Evolutionary conservation across 2,797 vertebrate genomes (phyloP).

Genomic region (Synaphobranchus kaupii): DNA sequence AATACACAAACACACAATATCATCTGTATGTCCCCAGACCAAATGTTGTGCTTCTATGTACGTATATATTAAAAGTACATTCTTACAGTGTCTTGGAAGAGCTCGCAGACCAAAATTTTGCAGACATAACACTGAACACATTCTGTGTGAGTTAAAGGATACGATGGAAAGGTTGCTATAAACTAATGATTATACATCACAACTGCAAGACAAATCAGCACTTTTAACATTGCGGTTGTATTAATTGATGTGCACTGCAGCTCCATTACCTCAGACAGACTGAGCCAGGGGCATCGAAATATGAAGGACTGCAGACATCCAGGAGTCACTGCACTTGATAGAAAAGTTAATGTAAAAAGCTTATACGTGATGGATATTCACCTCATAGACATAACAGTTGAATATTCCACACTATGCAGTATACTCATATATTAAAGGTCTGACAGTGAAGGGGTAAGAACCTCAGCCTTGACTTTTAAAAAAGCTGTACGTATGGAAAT

Average conservation of each 20-base stretch:
- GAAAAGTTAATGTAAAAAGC: slow-evolving; percentile 78
- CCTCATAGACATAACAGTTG: slow-evolving; percentile 31
- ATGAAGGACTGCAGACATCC: slow-evolving; percentile 77
- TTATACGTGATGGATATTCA: slow-evolving; percentile 67
- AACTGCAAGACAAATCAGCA: slow-evolving; percentile 78
- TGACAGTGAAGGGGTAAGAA: slow-evolving; percentile 5
- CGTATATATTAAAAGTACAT: too few species aligned
- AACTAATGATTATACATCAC: slow-evolving; percentile 80
- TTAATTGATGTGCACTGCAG: slow-evolving; percentile 76
- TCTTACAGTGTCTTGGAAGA: neutral
- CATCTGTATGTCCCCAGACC: too few species aligned
- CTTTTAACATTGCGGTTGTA: slow-evolving; percentile 81
- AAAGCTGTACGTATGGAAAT: neutral
- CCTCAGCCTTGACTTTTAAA: neutral
- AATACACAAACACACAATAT: too few species aligned
- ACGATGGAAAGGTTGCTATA: slow-evolving; percentile 64
- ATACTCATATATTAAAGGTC: neutral
- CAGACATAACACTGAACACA: neutral
- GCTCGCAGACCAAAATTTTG: neutral
- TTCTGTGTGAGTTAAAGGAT: slow-evolving; percentile 19
- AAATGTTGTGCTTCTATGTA: too few species aligned
- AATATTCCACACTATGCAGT: slow-evolving; percentile 19
- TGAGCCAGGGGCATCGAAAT: slow-evolving; percentile 75
- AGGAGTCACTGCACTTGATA: slow-evolving; percentile 80
- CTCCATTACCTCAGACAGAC: slow-evolving; percentile 78